Evolutionary conservation across 2,797 vertebrate species (phyloP).

Genomic region (Acestrorhynchus altus): DNA sequence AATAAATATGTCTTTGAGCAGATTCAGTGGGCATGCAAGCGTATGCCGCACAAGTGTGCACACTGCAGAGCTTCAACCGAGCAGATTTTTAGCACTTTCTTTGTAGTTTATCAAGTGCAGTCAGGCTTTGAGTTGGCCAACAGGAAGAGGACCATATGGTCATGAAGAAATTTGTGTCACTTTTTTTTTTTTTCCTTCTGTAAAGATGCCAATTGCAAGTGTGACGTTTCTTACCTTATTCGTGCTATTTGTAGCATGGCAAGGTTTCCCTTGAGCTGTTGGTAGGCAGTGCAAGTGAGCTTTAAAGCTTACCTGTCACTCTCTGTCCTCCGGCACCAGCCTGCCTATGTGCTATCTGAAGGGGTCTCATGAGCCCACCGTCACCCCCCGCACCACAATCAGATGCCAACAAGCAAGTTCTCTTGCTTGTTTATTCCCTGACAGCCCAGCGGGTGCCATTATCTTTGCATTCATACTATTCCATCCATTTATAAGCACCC

Average conservation of each 20-base stretch:
- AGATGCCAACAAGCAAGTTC: slow-evolving; percentile 42
- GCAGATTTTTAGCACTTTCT: slow-evolving; percentile 6
- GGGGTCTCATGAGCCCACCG: slow-evolving; percentile 22
- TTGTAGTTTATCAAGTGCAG: not conserved
- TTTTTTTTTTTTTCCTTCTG: not conserved
- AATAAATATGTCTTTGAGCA: too few relatives aligned
- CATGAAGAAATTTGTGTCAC: not conserved
- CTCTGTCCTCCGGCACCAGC: not conserved
- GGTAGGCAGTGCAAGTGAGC: slow-evolving; percentile 9
- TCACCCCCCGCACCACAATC: slow-evolving; percentile 26
- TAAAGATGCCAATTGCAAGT: slow-evolving; percentile 19
- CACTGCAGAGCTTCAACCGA: not conserved
- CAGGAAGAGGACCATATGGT: not conserved
- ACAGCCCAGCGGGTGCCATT: slow-evolving; percentile 46
- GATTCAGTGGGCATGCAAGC: not conserved
- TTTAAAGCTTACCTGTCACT: slow-evolving; percentile 42
- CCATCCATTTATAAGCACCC: slow-evolving; percentile 53
- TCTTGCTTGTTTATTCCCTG: slow-evolving; percentile 55
- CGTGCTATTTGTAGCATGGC: slow-evolving; percentile 33
- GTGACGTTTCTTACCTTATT: not conserved
- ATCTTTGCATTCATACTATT: slow-evolving; percentile 52
- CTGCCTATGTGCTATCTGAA: slow-evolving; percentile 1
- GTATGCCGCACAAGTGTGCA: not conserved
- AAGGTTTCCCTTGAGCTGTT: slow-evolving; percentile 11
- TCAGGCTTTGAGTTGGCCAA: not conserved